A percentile compares a stretch with the other conserved stretches of the same genome.
Conservation (phyloP, 2,113 vertebrate genomes). For the Crotalus viridis region DNA sequence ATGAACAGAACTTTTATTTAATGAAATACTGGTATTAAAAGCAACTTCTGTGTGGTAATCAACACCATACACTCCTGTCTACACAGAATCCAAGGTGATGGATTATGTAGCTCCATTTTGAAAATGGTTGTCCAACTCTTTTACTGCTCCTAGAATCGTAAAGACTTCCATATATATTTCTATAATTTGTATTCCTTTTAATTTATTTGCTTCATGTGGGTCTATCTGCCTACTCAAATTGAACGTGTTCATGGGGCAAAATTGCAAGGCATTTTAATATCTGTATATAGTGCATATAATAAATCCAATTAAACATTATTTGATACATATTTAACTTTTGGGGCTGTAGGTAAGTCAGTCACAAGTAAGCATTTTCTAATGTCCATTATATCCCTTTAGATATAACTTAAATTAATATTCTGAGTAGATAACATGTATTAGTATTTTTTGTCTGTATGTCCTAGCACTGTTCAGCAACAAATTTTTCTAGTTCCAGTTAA, state of each 20-base stretch:
- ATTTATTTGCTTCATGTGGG: constrained; percentile 74
- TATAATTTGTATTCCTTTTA: constrained; percentile 68
- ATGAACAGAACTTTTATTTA: constrained; percentile 55
- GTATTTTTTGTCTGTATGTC: constrained; percentile 85
- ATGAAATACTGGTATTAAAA: constrained; percentile 65
- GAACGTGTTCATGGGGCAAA: constrained; percentile 71
- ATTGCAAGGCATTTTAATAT: constrained; percentile 78
- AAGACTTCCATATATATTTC: constrained; percentile 61
- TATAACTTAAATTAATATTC: constrained; percentile 77
- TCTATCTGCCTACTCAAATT: constrained; percentile 72
- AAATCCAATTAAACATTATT: constrained; percentile 85
- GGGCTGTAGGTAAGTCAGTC: constrained; percentile 79
- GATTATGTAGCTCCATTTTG: constrained; percentile 62
- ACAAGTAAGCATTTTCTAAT: constrained; percentile 79
- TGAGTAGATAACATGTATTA: constrained; percentile 78
- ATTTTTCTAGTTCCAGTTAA: constrained; percentile 78
- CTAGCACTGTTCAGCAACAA: constrained; percentile 80
- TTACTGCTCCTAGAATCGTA: constrained; percentile 47
- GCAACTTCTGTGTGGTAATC: constrained; percentile 61
- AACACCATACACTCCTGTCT: constrained; percentile 53
- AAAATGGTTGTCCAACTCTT: constrained; percentile 58
- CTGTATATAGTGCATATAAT: constrained; percentile 85
- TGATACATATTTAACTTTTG: constrained; percentile 85
- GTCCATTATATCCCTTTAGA: constrained; percentile 75
- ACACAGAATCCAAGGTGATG: constrained; percentile 51